Conservation (phyloP, 2,797 vertebrate genomes). For the Sandelia bainsii region DNA sequence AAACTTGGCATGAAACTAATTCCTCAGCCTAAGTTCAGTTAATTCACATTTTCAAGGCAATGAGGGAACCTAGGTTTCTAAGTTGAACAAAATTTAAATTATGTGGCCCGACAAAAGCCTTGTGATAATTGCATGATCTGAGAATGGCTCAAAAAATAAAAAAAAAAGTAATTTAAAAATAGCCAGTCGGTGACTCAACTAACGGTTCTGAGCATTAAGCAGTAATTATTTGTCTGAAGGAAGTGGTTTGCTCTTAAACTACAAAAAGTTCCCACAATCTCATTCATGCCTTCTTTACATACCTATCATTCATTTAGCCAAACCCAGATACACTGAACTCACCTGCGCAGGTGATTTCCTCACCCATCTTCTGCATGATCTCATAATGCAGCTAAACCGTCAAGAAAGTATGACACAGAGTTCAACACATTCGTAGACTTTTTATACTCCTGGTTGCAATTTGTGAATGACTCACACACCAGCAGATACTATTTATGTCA, state of each 20-base stretch:
- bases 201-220: slow-evolving; percentile 61
- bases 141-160: not conserved
- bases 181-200: slow-evolving; percentile 52
- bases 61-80: too few relatives aligned
- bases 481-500: slow-evolving; percentile 21
- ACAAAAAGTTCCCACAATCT: slow-evolving; percentile 75
- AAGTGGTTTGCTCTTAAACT: slow-evolving; percentile 35
- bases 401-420: not conserved
- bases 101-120: too few relatives aligned
- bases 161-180: slow-evolving; percentile 13
- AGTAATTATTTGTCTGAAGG: slow-evolving; percentile 29
- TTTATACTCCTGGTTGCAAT: not conserved
- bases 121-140: not conserved
- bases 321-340: slow-evolving; percentile 54
- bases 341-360: slow-evolving; percentile 49
- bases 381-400: slow-evolving; percentile 11
- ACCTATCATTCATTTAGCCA: slow-evolving; percentile 70
- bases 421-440: not conserved
- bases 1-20: too few relatives aligned
- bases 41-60: too few relatives aligned
- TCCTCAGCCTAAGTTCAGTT: too few relatives aligned
- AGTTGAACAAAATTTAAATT: too few relatives aligned
- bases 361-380: slow-evolving; percentile 9
- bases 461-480: not conserved
- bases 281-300: slow-evolving; percentile 75